Percentiles rank a stretch among this genome's conserved stretches.
Conservation (phyloP, 2,888 invertebrate genomes). For the Sphinx pinastri region DNA sequence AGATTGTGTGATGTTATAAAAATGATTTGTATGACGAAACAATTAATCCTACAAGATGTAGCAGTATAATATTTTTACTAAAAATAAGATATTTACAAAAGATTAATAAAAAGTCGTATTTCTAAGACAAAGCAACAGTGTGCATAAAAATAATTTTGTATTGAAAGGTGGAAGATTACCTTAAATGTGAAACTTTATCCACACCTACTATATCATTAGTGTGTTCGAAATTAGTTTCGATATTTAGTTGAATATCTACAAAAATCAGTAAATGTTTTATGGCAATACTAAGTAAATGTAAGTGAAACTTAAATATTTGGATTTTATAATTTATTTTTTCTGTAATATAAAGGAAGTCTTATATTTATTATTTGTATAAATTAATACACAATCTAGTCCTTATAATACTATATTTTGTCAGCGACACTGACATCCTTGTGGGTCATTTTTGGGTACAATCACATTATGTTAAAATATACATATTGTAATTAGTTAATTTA, state of each 20-base stretch:
- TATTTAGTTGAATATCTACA: too few species aligned
- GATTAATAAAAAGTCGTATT: too few species aligned
- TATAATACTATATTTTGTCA: constrained; percentile 29
- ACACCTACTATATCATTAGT: too few species aligned
- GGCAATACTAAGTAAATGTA: background rate
- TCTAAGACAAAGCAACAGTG: too few species aligned
- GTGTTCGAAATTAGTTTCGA: too few species aligned
- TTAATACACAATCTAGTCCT: constrained; percentile 54
- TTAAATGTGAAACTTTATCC: too few species aligned
- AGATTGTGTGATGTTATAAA: background rate
- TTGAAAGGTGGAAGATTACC: too few species aligned
- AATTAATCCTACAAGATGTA: background rate
- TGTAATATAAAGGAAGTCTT: constrained; percentile 54
- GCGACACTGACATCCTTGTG: constrained; percentile 6
- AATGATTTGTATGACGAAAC: background rate
- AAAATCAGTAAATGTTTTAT: too few species aligned
- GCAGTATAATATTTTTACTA: background rate
- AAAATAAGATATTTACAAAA: background rate
- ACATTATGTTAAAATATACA: background rate
- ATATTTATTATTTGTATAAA: constrained; percentile 52
- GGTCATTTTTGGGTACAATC: background rate
- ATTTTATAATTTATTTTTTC: constrained; percentile 51
- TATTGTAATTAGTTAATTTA: background rate
- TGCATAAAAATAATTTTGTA: too few species aligned
- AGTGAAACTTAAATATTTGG: constrained; percentile 18